Percentiles rank a stretch among this genome's conserved stretches.
Evolutionary conservation across 2,113 vertebrate species (phyloP).

Genomic region (Cheilinus undulatus): DNA sequence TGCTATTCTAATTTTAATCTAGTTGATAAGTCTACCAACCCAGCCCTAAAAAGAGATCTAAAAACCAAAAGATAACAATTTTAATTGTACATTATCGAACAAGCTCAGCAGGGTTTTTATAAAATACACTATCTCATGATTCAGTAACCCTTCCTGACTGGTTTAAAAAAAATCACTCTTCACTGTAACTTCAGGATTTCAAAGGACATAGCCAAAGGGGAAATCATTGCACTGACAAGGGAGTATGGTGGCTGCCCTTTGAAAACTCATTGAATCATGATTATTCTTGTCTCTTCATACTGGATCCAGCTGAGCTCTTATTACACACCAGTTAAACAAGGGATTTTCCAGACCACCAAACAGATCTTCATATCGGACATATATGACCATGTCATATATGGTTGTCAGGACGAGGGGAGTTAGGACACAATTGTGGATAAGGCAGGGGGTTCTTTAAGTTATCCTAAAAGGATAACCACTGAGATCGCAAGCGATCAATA

Average conservation of each 20-base stretch:
- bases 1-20: not conserved
- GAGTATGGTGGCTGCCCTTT: constrained; percentile 36
- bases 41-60: too few species aligned
- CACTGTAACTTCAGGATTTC: constrained; percentile 30
- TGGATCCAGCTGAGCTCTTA: constrained; percentile 28
- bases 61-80: not conserved
- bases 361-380: constrained; percentile 12
- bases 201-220: constrained; percentile 45
- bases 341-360: constrained; percentile 27
- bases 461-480: too few species aligned
- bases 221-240: constrained; percentile 25
- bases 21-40: not conserved
- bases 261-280: constrained; percentile 49
- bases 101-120: not conserved
- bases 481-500: too few species aligned
- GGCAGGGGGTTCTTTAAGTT: too few species aligned
- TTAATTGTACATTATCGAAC: constrained; percentile 16
- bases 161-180: constrained; percentile 4
- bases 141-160: not conserved
- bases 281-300: constrained; percentile 31
- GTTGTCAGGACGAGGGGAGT: too few species aligned
- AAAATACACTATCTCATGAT: constrained; percentile 20
- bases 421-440: too few species aligned
- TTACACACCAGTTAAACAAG: constrained; percentile 27
- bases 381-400: constrained; percentile 7